Percentiles rank a stretch among this genome's conserved stretches.
Evolutionary conservation across 2,797 vertebrate genomes (phyloP).

Genomic region (Tokudaia muenninki): DNA sequence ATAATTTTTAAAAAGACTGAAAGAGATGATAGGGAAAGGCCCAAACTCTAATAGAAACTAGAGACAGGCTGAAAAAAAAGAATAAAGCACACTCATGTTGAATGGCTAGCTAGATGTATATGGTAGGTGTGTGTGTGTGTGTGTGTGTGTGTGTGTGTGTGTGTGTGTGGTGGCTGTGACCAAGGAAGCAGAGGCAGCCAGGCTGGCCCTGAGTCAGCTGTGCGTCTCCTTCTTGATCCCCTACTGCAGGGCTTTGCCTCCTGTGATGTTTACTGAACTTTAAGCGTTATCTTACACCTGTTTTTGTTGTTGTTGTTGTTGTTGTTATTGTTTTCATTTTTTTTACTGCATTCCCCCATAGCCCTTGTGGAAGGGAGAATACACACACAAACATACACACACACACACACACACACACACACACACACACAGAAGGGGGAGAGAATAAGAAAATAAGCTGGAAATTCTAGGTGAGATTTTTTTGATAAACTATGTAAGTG

Average conservation of each 20-base stretch:
- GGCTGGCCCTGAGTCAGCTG: background rate
- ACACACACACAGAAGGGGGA: background rate
- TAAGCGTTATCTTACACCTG: background rate
- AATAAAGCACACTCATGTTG: background rate
- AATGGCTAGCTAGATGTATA: background rate
- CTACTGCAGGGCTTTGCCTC: background rate
- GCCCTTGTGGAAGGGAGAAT: background rate
- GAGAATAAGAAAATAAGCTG: background rate
- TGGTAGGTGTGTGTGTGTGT: background rate
- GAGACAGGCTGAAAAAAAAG: background rate
- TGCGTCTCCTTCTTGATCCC: background rate
- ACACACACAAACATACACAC: too few species aligned
- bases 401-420: background rate
- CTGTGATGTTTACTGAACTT: background rate
- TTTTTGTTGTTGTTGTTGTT: background rate
- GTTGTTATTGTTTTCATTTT: background rate
- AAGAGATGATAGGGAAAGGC: background rate
- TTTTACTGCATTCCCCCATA: background rate
- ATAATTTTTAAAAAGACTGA: slow-evolving; percentile 42
- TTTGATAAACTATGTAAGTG: background rate
- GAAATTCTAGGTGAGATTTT: background rate
- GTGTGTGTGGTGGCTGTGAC: background rate
- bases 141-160: background rate
- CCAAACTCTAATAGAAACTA: slow-evolving; percentile 21
- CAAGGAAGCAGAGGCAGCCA: background rate